Conservation (phyloP, 2,888 invertebrate species). For the Mythimna loreyi region DNA sequence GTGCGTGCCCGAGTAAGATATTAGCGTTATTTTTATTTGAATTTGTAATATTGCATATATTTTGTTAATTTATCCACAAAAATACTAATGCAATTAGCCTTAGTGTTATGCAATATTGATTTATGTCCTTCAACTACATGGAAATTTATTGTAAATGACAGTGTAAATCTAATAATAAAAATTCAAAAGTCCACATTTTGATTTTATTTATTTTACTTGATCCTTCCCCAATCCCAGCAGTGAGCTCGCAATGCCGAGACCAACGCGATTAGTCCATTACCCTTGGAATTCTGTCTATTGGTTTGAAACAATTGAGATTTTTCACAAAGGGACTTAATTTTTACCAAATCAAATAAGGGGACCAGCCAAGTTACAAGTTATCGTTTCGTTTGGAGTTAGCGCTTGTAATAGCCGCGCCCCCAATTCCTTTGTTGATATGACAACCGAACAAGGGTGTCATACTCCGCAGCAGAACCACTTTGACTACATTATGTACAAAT, state of each 20-base stretch:
- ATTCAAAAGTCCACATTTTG: conserved; percentile 88
- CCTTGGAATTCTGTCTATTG: not conserved
- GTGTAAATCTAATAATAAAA: conserved; percentile 91
- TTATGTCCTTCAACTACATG: conserved; percentile 91
- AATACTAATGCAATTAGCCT: conserved; percentile 91
- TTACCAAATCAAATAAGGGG: no score
- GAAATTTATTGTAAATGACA: conserved; percentile 91
- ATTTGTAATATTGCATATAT: conserved; percentile 90
- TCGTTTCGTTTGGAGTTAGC: no score
- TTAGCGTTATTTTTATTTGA: conserved; percentile 90
- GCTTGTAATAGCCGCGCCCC: no score
- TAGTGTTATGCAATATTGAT: conserved; percentile 91
- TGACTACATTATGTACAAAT: no score
- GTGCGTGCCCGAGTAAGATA: conserved; percentile 90
- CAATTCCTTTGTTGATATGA: no score
- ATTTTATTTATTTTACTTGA: conserved; percentile 71
- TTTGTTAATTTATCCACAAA: conserved; percentile 90
- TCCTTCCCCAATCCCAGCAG: no score
- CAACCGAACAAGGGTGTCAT: no score
- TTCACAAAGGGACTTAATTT: no score
- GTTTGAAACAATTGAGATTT: not conserved
- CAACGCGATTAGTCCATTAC: not conserved
- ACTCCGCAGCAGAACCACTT: no score
- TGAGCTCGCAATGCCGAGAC: not conserved
- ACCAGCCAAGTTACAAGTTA: no score